Conservation (phyloP, 2,888 invertebrate genomes). For the Barypeithes pellucidus region DNA sequence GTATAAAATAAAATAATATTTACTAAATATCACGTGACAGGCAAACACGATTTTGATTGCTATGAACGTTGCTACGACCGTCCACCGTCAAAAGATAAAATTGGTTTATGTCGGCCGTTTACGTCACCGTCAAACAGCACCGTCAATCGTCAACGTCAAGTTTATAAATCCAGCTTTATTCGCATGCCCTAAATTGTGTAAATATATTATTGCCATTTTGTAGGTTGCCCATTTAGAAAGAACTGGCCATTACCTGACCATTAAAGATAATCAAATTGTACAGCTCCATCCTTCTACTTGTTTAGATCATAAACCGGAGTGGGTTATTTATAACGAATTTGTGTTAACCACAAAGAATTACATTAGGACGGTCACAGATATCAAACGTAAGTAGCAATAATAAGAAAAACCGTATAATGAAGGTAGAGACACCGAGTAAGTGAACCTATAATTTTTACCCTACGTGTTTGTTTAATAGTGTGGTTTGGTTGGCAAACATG, state of each 20-base stretch:
- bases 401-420: not conserved
- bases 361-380: slow-evolving; percentile 98
- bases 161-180: too few relatives aligned
- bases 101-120: too few relatives aligned
- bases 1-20: too few relatives aligned
- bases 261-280: slow-evolving; percentile 99
- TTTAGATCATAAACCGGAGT: slow-evolving; percentile 99
- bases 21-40: too few relatives aligned
- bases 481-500: too few relatives aligned
- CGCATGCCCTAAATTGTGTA: not conserved
- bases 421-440: not conserved
- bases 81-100: too few relatives aligned
- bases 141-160: too few relatives aligned
- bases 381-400: slow-evolving; percentile 88
- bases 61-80: too few relatives aligned
- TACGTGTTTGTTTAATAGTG: too few relatives aligned
- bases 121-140: too few relatives aligned
- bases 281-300: slow-evolving; percentile 99
- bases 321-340: slow-evolving; percentile 99
- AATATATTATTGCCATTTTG: slow-evolving; percentile 51
- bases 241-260: slow-evolving; percentile 98
- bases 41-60: too few relatives aligned
- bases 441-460: too few relatives aligned
- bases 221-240: slow-evolving; percentile 97
- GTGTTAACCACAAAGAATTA: slow-evolving; percentile 99